Base-by-base conservation (phyloP, 2,888 invertebrate genomes). In the Muscina levida region DNA sequence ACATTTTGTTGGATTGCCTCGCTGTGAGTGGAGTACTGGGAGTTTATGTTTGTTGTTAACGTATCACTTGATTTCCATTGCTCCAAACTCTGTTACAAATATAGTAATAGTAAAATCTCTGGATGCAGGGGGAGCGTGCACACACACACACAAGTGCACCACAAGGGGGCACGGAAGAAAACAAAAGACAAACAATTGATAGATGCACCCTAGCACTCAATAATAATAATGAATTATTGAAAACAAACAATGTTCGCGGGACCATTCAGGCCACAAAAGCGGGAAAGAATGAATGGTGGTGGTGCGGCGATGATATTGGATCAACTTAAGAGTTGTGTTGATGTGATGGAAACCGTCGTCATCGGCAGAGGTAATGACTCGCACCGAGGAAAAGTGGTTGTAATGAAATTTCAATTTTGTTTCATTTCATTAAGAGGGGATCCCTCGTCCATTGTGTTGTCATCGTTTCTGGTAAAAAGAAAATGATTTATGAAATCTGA, bases 1-100 rank as follows among this genome's bases (percentile, higher is more conserved):
- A 57, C 71, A 59, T 74, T 81, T 73, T 77, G 39, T 68, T 31
- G 31, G 31, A 5, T 31, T 62, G 39, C 62, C 62, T 62, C 42
- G 62, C 62, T 62, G 46, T n/a, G 46, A 8, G 46, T 1, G 46
- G 46, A 5, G 17, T 44, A 4, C 44, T 13, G 17, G 46, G n/a
- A 17, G 31, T 31, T 31, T 46, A n/a, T n/a, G 53, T 22, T 22
- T 13, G 24, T 13, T 4, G 8, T 53, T 53, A 8, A 22, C 2
- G 22, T 53, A 22, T 53, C 22, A 24, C 22, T 22, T 31, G 4
- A 24, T 53, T 53, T 53, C 53, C 13, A 53, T 53, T 24, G 53
- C n/a, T n/a, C n/a, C n/a, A n/a, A n/a, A n/a, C n/a, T n/a, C n/a
- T n/a, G n/a, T n/a, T n/a, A 31, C 31, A 31, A 31, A 31, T n/a